Evolutionary conservation across 2,113 vertebrate genomes (phyloP).

Genomic region (Chlamydotis undulata): DNA sequence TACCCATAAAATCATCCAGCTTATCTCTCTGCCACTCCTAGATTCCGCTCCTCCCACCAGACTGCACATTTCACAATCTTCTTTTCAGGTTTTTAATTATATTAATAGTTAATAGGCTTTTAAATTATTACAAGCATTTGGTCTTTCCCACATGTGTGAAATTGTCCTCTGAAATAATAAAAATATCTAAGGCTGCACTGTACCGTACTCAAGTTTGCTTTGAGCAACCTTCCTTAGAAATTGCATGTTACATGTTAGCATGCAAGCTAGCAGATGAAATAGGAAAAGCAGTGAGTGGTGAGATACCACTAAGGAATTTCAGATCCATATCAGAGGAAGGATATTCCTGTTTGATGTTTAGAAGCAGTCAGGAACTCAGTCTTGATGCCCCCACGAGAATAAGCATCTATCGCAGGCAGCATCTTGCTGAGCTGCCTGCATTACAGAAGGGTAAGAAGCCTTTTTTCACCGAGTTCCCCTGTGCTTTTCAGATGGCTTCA

Average conservation of each 20-base stretch:
- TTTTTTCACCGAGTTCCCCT: background rate
- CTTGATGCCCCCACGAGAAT: constrained; percentile 8
- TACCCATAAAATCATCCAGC: background rate
- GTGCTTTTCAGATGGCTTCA: constrained; percentile 88
- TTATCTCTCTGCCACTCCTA: background rate
- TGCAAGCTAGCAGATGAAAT: background rate
- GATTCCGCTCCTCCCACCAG: background rate
- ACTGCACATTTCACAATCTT: background rate
- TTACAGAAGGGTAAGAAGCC: background rate
- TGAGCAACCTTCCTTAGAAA: background rate
- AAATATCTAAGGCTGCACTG: background rate
- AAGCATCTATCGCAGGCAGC: background rate
- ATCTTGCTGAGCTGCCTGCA: background rate
- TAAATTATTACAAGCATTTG: background rate
- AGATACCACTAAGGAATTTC: constrained; percentile 52
- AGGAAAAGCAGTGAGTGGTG: background rate
- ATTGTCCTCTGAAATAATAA: background rate
- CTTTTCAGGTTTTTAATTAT: background rate
- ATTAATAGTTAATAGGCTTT: background rate
- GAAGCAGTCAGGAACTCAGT: constrained; percentile 16
- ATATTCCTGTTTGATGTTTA: constrained; percentile 47
- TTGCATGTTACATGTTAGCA: background rate
- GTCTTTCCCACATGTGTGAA: background rate
- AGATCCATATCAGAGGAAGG: constrained; percentile 58
- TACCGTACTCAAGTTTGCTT: background rate